Base-by-base conservation (phyloP, 2,888 invertebrate species). In the Trichopoda pennipes region DNA sequence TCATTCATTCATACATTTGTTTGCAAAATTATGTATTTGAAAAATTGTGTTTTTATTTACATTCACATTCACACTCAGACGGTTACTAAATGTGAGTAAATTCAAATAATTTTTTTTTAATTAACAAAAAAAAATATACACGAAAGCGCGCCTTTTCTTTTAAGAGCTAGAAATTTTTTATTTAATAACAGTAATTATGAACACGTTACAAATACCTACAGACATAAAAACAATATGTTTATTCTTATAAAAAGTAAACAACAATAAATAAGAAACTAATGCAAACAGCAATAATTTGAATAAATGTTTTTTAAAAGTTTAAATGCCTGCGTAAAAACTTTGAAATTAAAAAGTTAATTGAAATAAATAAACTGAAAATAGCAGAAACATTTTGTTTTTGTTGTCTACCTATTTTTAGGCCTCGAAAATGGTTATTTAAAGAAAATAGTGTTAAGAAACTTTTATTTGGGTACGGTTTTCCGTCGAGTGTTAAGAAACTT, bases 121-220 rank as follows among this genome's bases (percentile, higher is more conserved):
- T 1, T n/a, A 14, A 44, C 14, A 38, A 14, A 7, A 14, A 10
- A 12, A 38, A 38, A 14, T 12, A 28, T 56, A 72, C 68, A 55
- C 69, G 61, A 77, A 81, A 77, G 81, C 72, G 76, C 76, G 76
- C 81, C 66, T 81, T 47, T 77, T 77, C 61, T 77, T 73, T 73
- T 77, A 73, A 56, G 63, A 68, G 56, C 56, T 56, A 68, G 28
- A 78, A 74, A 42, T 42, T 28, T 51, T 58, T 61, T 38, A 32
- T 76, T 68, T 76, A 81, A 81, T 81, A 81, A 77, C 81, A 42
- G 68, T 77, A 77, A 77, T 81, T 81, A 81, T 68, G 56, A 61
- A 77, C 81, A 81, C 76, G 81, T 77, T 72, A 60, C 58, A 80
- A 63, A 70, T 28, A 55, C 66, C 17, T 10, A 1, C 19, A 16